Percentiles rank a stretch among this genome's conserved stretches.
Evolutionary conservation across 2,888 invertebrate species (phyloP).

Genomic region (Poecilus cupreus): DNA sequence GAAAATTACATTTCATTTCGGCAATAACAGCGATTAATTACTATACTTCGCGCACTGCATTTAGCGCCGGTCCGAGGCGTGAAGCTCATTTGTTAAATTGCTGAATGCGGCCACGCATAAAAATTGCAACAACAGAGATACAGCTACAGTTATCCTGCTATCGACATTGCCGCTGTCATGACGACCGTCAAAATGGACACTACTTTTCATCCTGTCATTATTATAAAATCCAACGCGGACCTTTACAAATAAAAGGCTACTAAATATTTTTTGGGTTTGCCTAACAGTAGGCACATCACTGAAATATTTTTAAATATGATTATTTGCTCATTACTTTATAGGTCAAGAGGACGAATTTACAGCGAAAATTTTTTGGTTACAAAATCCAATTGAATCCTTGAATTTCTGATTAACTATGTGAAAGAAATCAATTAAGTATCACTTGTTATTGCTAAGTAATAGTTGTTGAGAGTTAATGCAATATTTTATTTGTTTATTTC

Average conservation of each 20-base stretch:
- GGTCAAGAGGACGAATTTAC: too few relatives aligned
- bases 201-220: constrained; percentile 16
- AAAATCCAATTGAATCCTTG: too few relatives aligned
- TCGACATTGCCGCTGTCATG: constrained; percentile 40
- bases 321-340: too few relatives aligned
- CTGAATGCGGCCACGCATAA: constrained; percentile 53
- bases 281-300: too few relatives aligned
- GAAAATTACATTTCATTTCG: constrained; percentile 58
- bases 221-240: neutral
- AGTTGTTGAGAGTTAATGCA: too few relatives aligned
- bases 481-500: too few relatives aligned
- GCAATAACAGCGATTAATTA: constrained; percentile 57
- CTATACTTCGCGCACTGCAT: constrained; percentile 56
- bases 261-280: too few relatives aligned
- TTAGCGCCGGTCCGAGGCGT: constrained; percentile 49
- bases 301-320: too few relatives aligned
- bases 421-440: too few relatives aligned
- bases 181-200: constrained; percentile 29
- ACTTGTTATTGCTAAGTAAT: too few relatives aligned
- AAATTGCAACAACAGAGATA: constrained; percentile 50
- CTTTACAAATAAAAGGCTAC: neutral
- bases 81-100: constrained; percentile 56
- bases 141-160: constrained; percentile 5
- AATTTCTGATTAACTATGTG: too few relatives aligned
- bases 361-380: too few relatives aligned